These are phyloP conservation scores for Drosophila multiciliata DNA, from an alignment of 2,888 invertebrate genomes.

Conservation along the genomic window DNA sequence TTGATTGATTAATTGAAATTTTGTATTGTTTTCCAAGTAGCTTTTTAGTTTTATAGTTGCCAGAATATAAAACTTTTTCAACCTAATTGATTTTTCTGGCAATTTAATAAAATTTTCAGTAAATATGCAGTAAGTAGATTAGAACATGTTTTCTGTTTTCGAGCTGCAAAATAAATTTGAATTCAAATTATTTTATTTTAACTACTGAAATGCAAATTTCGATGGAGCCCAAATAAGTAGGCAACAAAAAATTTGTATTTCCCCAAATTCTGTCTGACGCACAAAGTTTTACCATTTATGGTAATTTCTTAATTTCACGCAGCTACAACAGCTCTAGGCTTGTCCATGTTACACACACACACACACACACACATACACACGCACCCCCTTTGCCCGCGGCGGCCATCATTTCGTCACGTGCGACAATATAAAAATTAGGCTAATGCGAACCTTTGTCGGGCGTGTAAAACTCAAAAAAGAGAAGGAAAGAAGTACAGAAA, in stretches of 20 bases:
- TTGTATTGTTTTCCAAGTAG: too few species aligned
- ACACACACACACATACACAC: background rate
- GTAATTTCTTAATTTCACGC: conserved; percentile 61
- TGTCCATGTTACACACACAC: background rate
- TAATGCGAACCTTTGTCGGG: conserved; percentile 46
- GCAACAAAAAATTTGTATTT: conserved; percentile 21
- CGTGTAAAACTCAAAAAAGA: background rate
- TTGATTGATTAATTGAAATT: too few species aligned
- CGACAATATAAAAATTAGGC: conserved; percentile 56
- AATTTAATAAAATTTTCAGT: background rate
- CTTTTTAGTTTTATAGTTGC: background rate
- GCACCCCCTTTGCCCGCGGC: background rate
- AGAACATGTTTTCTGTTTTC: too few species aligned
- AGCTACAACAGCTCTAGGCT: background rate
- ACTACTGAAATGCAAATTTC: conserved; percentile 13
- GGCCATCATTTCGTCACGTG: conserved; percentile 23
- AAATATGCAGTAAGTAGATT: background rate
- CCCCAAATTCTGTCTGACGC: conserved; percentile 4
- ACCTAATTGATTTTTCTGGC: background rate
- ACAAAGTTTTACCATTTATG: conserved; percentile 51
- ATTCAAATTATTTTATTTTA: background rate
- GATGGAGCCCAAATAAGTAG: conserved; percentile 21
- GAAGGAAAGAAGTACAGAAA: background rate
- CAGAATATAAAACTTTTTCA: background rate
- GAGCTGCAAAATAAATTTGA: background rate